phyloP scores from a whole-genome alignment of 2,797 vertebrate species.

The Leptodactylus fallax region DNA sequence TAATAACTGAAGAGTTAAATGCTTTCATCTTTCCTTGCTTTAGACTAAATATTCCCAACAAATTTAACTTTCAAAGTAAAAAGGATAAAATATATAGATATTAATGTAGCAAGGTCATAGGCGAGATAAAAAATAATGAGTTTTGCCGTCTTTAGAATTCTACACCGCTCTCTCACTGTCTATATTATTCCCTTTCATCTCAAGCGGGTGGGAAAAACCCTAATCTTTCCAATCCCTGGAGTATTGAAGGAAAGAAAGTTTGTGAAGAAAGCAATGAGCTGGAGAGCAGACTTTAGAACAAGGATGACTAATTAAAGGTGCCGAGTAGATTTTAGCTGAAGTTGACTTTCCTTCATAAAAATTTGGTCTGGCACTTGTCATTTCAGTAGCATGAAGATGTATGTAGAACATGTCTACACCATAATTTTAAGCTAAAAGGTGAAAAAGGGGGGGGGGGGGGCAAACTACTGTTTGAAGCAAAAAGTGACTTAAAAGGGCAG shows the following conservation, averaged over 20 bases:
- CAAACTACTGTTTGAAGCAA: background rate
- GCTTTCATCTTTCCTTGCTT: slow-evolving; percentile 19
- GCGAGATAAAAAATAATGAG: slow-evolving; percentile 74
- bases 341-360: background rate
- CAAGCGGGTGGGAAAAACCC: slow-evolving; percentile 67
- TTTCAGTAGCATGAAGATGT: background rate
- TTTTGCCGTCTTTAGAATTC: slow-evolving; percentile 60
- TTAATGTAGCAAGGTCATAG: slow-evolving; percentile 71
- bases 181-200: slow-evolving; percentile 70
- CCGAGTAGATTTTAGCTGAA: background rate
- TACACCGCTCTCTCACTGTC: slow-evolving; percentile 24
- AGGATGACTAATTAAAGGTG: slow-evolving; percentile 43
- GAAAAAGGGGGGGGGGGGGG: background rate
- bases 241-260: slow-evolving; percentile 61
- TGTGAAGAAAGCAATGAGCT: slow-evolving; percentile 11
- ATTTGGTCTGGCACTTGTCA: background rate
- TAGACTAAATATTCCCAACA: slow-evolving; percentile 11
- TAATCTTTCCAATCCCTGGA: slow-evolving; percentile 72
- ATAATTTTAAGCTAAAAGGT: background rate
- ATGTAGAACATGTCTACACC: background rate
- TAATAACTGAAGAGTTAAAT: slow-evolving; percentile 39
- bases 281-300: slow-evolving; percentile 30
- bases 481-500: background rate
- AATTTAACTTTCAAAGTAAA: slow-evolving; percentile 40
- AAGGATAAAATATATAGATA: slow-evolving; percentile 54